Base-by-base conservation (phyloP, 2,888 invertebrate genomes). In the Andrena marginata region DNA sequence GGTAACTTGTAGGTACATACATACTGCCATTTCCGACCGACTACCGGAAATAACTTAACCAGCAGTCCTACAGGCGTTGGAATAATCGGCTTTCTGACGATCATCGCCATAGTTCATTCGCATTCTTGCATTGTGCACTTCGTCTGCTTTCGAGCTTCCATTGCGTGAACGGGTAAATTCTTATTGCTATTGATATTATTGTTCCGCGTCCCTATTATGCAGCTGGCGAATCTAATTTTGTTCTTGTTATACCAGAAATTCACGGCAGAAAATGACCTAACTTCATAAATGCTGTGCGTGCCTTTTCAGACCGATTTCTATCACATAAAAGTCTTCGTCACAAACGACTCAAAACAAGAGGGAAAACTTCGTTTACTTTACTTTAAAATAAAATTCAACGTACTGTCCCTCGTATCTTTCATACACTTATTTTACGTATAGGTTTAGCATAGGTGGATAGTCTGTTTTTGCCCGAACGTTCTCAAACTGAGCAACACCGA, bases 11-110 rank as follows among this genome's bases (percentile, higher is more conserved):
- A 26, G 63, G 42, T 78, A 68, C 62, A 73, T 67, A 51, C 48
- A 73, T 67, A 51, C 48, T 56, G 35, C 68, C 56, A 56, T 74
- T 64, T 69, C 59, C 67, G 67, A 59, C 16, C 51, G 26, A 29
- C 51, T 56, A 69, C 69, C 79, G 69, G 74, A 69, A 69, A 72
- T 56, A 56, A 56, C 69, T 64, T 67, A 74, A 72, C 71, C 71
- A 69, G 26, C 56, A 49, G 68, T 48, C 26, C 63, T 67, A n/a
- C 64, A 59, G 59, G 64, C 56, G 49, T n/a, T 16, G 23, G 20
- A n/a, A 54, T 31, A n/a, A 68, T 68, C 63, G n/a, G 60, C 67
- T 62, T 67, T 54, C 63, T 33, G n/a, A 10, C 10, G 35, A 35
- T 35, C 54, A 26, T 23, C 20, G 26, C 10, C 13, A 1, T n/a